Percentiles rank a stretch among this genome's conserved stretches.
phyloP scores from a whole-genome alignment of 2,797 vertebrate species.

The Caiman crocodilus region DNA sequence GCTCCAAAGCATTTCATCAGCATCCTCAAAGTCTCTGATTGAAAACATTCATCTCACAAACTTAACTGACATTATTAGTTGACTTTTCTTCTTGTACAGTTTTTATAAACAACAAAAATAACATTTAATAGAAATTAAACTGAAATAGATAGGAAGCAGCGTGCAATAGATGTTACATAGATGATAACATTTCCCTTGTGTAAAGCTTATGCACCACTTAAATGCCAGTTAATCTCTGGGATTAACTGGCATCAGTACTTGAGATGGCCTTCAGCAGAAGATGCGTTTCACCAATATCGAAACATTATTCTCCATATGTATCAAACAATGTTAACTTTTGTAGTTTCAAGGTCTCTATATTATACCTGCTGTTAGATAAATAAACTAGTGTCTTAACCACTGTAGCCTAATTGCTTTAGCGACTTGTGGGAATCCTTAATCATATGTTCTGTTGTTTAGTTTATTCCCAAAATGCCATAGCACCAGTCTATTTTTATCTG shows the following conservation, averaged over 20 bases:
- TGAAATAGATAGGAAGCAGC: not conserved
- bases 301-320: not conserved
- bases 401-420: too few relatives aligned
- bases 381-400: too few relatives aligned
- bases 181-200: not conserved
- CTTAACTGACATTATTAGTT: not conserved
- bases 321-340: not conserved
- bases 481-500: too few relatives aligned
- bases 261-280: not conserved
- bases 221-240: not conserved
- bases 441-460: too few relatives aligned
- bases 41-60: not conserved
- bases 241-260: not conserved
- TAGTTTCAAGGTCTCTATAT: not conserved
- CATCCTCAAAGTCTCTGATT: too few relatives aligned
- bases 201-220: not conserved
- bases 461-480: too few relatives aligned
- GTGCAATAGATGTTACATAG: fast-evolving
- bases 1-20: too few relatives aligned
- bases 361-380: not conserved
- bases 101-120: not conserved
- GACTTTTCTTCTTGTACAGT: not conserved
- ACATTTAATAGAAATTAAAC: not conserved
- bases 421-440: too few relatives aligned
- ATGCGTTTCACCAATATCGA: not conserved